Percentiles rank a stretch among this genome's conserved stretches.
Evolutionary conservation across 1,140 invertebrate genomes (phyloP).

Genomic region (Sitobion miscanthi): DNA sequence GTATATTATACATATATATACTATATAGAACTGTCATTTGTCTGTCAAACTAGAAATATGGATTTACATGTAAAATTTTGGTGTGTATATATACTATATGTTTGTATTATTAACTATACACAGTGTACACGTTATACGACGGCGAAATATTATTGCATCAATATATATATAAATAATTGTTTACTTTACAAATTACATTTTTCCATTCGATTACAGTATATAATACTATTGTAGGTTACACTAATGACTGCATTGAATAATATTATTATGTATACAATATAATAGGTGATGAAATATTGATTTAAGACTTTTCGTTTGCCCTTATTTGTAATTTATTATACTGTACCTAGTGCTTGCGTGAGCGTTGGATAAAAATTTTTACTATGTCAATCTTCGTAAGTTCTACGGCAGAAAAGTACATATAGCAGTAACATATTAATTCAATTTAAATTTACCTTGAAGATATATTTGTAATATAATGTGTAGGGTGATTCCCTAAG

Average conservation of each 20-base stretch:
- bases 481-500: too few species aligned
- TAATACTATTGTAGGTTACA: not conserved
- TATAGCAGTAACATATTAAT: not conserved
- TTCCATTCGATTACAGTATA: not conserved
- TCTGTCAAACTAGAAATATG: not conserved
- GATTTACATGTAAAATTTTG: not conserved
- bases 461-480: too few species aligned
- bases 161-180: not conserved
- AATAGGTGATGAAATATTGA: not conserved
- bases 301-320: not conserved
- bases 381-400: not conserved
- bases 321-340: not conserved
- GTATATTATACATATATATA: not conserved
- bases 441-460: not conserved
- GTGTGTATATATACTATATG: not conserved
- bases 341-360: not conserved
- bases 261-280: not conserved
- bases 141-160: not conserved
- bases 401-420: not conserved
- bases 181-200: not conserved
- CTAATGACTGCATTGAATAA: not conserved
- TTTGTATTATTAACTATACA: not conserved
- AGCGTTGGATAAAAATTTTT: not conserved
- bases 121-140: not conserved
- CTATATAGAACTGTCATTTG: not conserved